Percentiles rank a stretch among this genome's conserved stretches.
These are phyloP conservation scores for Entomyzon cyanotis DNA, from an alignment of 2,113 vertebrate genomes.

Conservation along the genomic window DNA sequence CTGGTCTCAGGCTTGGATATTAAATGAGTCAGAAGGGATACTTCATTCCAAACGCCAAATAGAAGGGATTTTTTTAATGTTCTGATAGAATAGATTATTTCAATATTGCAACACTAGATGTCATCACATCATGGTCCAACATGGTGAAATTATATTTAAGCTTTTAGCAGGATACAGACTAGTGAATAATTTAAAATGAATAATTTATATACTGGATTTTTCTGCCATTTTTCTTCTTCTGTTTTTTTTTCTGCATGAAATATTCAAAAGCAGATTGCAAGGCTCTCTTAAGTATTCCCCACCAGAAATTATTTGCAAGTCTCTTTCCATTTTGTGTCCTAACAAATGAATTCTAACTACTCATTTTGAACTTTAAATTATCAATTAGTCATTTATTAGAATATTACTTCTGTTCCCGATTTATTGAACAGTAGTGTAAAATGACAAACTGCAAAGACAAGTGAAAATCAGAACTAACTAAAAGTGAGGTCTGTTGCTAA, in stretches of 20 bases:
- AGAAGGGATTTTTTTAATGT: neutral
- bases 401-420: neutral
- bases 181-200: slow-evolving; percentile 14
- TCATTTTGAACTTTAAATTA: neutral
- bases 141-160: slow-evolving; percentile 22
- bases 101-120: slow-evolving; percentile 65
- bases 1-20: neutral
- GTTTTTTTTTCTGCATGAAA: neutral
- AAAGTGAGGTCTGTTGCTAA: neutral
- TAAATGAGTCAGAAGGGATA: neutral
- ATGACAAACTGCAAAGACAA: neutral
- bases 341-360: neutral
- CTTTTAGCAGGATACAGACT: neutral
- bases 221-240: neutral
- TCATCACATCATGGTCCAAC: slow-evolving; percentile 62
- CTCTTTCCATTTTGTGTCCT: neutral
- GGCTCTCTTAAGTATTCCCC: neutral
- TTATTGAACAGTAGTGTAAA: neutral
- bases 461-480: neutral
- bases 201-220: slow-evolving; percentile 15
- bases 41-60: neutral
- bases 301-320: neutral
- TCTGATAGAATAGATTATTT: slow-evolving; percentile 1
- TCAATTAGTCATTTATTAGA: neutral
- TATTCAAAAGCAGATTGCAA: neutral